phyloP scores from a whole-genome alignment of 2,113 vertebrate species.

The Silurus glanis region DNA sequence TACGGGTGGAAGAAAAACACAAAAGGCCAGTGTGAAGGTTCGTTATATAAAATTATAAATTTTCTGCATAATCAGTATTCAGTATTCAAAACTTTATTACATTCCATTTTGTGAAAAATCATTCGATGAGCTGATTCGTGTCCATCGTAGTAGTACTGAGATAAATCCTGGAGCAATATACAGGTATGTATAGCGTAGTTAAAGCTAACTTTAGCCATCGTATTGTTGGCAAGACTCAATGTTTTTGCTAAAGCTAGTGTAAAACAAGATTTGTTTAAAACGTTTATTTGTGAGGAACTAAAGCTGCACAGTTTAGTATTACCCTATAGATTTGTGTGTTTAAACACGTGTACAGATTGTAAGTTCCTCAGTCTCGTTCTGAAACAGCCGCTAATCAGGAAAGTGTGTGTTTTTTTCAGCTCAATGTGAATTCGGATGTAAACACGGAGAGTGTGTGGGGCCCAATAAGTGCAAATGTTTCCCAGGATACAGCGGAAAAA shows the following conservation, averaged over 20 bases:
- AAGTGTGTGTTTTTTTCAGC: constrained; percentile 74
- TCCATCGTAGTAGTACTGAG: background rate
- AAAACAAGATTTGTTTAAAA: background rate
- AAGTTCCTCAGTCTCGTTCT: constrained; percentile 10
- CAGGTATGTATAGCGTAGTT: background rate
- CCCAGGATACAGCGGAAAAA: constrained; percentile 88
- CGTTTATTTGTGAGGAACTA: background rate
- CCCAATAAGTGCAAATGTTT: constrained; percentile 93
- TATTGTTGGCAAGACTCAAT: background rate
- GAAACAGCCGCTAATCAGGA: constrained; percentile 38
- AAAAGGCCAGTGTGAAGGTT: constrained; percentile 90
- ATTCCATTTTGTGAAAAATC: too few relatives aligned
- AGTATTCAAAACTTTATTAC: background rate
- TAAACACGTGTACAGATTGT: background rate
- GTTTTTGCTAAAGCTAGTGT: background rate
- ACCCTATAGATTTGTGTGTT: background rate
- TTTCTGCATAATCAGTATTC: too few relatives aligned
- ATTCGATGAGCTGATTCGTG: too few relatives aligned
- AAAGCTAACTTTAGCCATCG: background rate
- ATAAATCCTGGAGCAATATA: background rate
- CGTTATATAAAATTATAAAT: background rate
- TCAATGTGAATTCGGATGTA: constrained; percentile 86
- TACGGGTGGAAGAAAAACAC: constrained; percentile 89
- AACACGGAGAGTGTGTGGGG: constrained; percentile 88
- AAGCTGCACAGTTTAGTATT: background rate